Evolutionary conservation across 2,888 invertebrate genomes (phyloP).

Genomic region (Sinotaia quadrata): DNA sequence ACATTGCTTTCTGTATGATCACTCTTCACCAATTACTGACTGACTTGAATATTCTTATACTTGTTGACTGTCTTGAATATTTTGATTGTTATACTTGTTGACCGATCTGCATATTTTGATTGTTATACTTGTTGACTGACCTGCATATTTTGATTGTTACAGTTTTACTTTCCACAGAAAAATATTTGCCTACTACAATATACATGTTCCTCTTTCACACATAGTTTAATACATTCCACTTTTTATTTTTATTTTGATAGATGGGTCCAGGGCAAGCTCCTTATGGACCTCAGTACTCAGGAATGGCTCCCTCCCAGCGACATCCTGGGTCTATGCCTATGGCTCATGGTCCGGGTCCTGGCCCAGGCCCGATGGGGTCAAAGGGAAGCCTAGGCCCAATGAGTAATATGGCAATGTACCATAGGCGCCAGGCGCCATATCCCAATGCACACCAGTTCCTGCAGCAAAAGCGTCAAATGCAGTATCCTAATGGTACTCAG

Average conservation of each 20-base stretch:
- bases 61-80: no score
- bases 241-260: conserved; percentile 37
- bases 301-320: conserved; percentile 76
- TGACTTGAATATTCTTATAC: no score
- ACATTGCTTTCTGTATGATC: no score
- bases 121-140: no score
- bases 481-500: conserved; percentile 59
- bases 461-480: conserved; percentile 80
- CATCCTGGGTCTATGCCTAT: conserved; percentile 58
- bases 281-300: conserved; percentile 64
- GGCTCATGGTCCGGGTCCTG: conserved; percentile 59
- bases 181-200: no score
- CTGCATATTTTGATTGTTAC: no score
- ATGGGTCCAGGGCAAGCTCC: conserved; percentile 61
- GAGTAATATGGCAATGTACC: conserved; percentile 49
- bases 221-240: no score
- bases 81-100: no score
- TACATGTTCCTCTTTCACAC: no score
- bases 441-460: conserved; percentile 89
- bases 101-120: no score
- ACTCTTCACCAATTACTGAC: no score
- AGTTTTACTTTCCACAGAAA: no score
- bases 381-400: conserved; percentile 30
- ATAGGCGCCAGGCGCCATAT: conserved; percentile 81
- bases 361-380: conserved; percentile 51